phyloP scores from a whole-genome alignment of 2,113 vertebrate species.

The Lagopus leucura region DNA sequence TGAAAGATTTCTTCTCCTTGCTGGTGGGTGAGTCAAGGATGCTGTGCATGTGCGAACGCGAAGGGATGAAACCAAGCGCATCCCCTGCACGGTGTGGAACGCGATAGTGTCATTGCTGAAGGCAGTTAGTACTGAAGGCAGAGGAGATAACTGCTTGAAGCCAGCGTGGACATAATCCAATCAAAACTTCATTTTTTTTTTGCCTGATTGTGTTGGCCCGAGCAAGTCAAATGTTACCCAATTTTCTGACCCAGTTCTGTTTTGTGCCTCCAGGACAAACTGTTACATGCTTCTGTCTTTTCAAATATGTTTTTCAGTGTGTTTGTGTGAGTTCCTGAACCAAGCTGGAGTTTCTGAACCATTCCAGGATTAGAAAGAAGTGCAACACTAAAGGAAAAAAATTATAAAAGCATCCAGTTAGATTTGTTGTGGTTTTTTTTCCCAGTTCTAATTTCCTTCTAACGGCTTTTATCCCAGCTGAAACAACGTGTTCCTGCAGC shows the following conservation, averaged over 20 bases:
- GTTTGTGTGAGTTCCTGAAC: background rate
- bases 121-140: background rate
- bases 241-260: slow-evolving; percentile 60
- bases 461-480: background rate
- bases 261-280: slow-evolving; percentile 46
- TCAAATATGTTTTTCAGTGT: background rate
- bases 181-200: slow-evolving; percentile 27
- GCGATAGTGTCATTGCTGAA: background rate
- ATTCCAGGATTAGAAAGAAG: background rate
- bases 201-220: slow-evolving; percentile 47
- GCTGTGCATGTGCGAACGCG: fast-evolving
- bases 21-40: background rate
- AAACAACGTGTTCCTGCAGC: background rate
- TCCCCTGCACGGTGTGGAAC: background rate
- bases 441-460: background rate
- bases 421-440: background rate
- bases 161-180: slow-evolving; percentile 11
- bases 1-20: background rate
- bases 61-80: background rate
- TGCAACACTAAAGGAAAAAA: background rate
- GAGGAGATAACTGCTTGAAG: slow-evolving; percentile 15
- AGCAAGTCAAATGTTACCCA: slow-evolving; percentile 47
- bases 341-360: background rate
- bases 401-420: background rate
- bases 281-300: slow-evolving; percentile 14